These are phyloP conservation scores for Andrena chrysosceles DNA, from an alignment of 2,888 invertebrate genomes.

Conservation along the genomic window DNA sequence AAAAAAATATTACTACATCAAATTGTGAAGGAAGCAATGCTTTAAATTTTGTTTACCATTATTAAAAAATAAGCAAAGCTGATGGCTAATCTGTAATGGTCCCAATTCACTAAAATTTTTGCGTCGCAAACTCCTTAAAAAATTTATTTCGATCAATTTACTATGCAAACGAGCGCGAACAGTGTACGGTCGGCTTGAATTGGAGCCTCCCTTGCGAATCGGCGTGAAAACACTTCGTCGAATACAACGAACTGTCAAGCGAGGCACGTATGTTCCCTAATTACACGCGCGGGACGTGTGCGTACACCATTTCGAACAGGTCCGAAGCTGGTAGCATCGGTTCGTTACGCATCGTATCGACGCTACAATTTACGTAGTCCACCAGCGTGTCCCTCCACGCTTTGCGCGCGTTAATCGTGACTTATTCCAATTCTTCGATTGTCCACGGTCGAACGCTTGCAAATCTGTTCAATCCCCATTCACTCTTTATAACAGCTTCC, in stretches of 20 bases:
- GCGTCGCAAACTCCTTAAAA: conserved; percentile 3
- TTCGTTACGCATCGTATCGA: conserved; percentile 70
- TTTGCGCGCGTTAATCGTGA: conserved; percentile 44
- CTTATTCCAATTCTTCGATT: conserved; percentile 53
- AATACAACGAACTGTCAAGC: conserved; percentile 54
- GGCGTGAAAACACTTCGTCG: conserved; percentile 55
- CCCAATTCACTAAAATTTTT: too few relatives aligned
- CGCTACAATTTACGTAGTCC: conserved; percentile 73
- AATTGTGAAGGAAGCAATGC: too few relatives aligned
- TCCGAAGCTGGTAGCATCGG: conserved; percentile 59
- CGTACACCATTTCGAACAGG: conserved; percentile 66
- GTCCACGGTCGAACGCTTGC: conserved; percentile 28
- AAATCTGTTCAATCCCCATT: conserved; percentile 13
- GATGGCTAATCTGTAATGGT: background rate
- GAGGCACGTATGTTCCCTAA: conserved; percentile 58
- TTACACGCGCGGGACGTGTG: conserved; percentile 61
- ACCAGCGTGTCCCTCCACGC: conserved; percentile 68
- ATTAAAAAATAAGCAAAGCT: background rate
- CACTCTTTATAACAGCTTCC: background rate
- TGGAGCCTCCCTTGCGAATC: conserved; percentile 52
- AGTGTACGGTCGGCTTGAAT: conserved; percentile 19
- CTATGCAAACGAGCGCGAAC: conserved; percentile 32
- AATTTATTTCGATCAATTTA: conserved; percentile 15
- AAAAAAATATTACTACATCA: too few relatives aligned
- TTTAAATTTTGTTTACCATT: too few relatives aligned